phyloP scores from a whole-genome alignment of 1,140 invertebrate genomes.

The Papilio xuthus region DNA sequence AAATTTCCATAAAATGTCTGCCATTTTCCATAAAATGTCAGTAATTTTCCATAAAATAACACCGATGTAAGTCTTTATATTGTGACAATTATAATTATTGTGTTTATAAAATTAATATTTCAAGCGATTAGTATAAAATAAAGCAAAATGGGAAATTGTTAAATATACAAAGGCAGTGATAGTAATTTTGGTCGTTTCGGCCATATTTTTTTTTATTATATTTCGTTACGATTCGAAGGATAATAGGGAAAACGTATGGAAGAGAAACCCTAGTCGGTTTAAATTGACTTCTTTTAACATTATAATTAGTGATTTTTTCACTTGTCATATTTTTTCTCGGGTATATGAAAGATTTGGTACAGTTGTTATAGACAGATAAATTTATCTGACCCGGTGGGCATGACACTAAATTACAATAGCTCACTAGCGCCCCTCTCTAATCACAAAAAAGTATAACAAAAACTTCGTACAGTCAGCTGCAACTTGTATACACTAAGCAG shows the following conservation, averaged over 20 bases:
- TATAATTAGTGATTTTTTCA: background rate
- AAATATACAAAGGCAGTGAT: background rate
- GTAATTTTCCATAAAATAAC: too few relatives aligned
- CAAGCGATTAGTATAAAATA: background rate
- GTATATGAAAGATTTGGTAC: background rate
- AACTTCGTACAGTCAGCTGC: too few relatives aligned
- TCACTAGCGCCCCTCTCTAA: too few relatives aligned
- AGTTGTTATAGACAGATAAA: background rate
- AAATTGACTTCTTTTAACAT: conserved; percentile 1
- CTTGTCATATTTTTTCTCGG: background rate
- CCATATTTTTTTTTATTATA: background rate
- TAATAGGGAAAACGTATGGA: background rate
- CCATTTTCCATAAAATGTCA: too few relatives aligned
- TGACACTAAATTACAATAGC: too few relatives aligned
- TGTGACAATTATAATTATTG: background rate
- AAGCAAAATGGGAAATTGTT: background rate
- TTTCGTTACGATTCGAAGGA: too few relatives aligned
- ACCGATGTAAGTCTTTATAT: background rate
- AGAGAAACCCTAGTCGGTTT: conserved; percentile 13
- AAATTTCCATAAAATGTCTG: too few relatives aligned
- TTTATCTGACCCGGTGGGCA: background rate
- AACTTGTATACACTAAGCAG: too few relatives aligned
- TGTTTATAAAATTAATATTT: background rate
- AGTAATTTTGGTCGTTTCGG: background rate
- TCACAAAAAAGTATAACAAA: too few relatives aligned